phyloP scores from a whole-genome alignment of 2,888 invertebrate species.

The Yponomeuta plumbellus region DNA sequence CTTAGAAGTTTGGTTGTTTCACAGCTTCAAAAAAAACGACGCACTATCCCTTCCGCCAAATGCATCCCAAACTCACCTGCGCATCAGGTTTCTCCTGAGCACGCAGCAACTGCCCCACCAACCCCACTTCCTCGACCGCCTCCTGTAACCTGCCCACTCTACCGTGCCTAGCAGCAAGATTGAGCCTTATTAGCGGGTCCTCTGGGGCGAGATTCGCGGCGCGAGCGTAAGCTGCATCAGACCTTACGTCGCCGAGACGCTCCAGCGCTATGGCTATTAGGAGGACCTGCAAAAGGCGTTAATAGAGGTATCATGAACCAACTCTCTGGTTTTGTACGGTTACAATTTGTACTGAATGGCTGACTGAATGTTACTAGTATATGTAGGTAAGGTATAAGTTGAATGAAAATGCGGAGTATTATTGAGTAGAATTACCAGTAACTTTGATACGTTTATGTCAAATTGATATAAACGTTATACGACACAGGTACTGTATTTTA shows the following conservation, averaged over 20 bases:
- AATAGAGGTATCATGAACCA: background rate
- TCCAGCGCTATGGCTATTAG: constrained; percentile 61
- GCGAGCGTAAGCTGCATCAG: constrained; percentile 56
- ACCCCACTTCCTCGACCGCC: constrained; percentile 28
- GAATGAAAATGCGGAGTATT: too few relatives aligned
- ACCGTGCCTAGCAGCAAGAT: constrained; percentile 55
- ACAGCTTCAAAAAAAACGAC: too few relatives aligned
- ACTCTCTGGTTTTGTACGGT: too few relatives aligned
- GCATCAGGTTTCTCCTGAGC: constrained; percentile 40
- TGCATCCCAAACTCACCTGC: constrained; percentile 36
- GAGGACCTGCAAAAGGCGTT: constrained; percentile 41
- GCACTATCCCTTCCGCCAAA: background rate
- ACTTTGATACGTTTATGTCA: too few relatives aligned
- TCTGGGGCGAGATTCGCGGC: constrained; percentile 46
- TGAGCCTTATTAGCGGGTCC: constrained; percentile 53
- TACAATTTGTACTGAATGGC: too few relatives aligned
- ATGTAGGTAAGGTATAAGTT: too few relatives aligned
- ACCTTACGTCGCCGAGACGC: constrained; percentile 51
- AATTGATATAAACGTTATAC: too few relatives aligned
- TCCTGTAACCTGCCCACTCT: constrained; percentile 42
- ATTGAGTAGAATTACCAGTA: too few relatives aligned
- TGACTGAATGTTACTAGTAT: too few relatives aligned
- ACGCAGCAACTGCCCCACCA: background rate
- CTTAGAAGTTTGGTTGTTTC: too few relatives aligned
- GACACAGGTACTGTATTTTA: too few relatives aligned